Evolutionary conservation across 2,797 vertebrate genomes (phyloP), one percentile per base, ranked within the genome.

Genomic region (Pipistrellus pygmaeus): DNA sequence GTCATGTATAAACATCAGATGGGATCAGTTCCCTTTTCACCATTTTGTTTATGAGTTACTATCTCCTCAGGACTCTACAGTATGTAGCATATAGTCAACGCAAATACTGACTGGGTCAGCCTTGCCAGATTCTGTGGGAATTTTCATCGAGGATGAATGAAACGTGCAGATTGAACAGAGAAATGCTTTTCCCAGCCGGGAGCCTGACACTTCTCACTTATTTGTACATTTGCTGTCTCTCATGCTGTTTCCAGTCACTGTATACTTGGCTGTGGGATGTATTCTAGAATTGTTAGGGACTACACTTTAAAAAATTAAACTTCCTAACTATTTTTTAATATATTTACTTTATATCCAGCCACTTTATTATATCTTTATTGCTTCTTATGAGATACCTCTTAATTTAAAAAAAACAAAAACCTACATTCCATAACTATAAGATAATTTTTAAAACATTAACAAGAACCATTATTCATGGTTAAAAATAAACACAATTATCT

Each of bases 91-190:
- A 11, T 60, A 60, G 27, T 13, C 6, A 25, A 69, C n/a, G 81
- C 71, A 91, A 57, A 69, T n/a, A 64, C 48, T 53, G 48, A 53
- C 8, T 71, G n/a, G 20, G 83, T 60, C 83, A 51, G 57, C 55
- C 80, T 64, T 44, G 68, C 57, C 1, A 41, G 62, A 84, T 69
- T 81, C 53, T 83, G 35, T 5, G 78, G 21, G 27, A 64, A 91
- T 78, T 85, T 95, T 80, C 44, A 85, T 1, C 84, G 53, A 48
- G 14, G 88, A 96, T 69, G 5, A 87, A 72, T 23, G 72, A 78
- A 72, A 83, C 9, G 62, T 87, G 38, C 35, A n/a, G 41, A 53
- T 38, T 88, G 90, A 87, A 94, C 2, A 35, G 35, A 83, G 51
- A 12, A 75, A 41, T 96, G 90, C 68, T 14, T 38, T 69, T 84